Base-by-base conservation (phyloP, 1,140 invertebrate species). In the Ephestia elutella region DNA sequence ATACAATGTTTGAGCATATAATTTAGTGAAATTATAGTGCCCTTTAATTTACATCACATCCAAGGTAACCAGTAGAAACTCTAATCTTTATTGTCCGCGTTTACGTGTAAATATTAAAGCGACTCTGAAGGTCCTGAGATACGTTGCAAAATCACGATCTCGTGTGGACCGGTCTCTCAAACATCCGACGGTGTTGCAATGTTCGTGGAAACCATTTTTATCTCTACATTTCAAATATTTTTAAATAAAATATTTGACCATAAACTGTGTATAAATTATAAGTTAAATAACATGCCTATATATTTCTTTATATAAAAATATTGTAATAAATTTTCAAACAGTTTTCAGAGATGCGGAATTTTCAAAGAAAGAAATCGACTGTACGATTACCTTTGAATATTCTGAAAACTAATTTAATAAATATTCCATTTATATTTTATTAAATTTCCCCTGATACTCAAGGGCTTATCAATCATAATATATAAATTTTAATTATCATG, bases 21-120 rank as follows among this genome's bases (percentile, higher is more conserved):
- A 44, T 44, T 15, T 44, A 3, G n/a, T 44, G 38, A 44, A 44
- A 44, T 44, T 44, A 44, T 17, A 3, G 7, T 44, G n/a, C n/a
- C 32, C 32, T 35, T 35, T 35, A 35, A 11, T 35, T 35, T 35
- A 35, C 32, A 35, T 35, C 32, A 35, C 13, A 35, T 35, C 13
- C n/a, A 44, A 44, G 38, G n/a, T 13, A 44, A 44, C 13, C n/a
- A 44, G 38, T 15, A 44, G 38, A 44, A 44, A 15, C 38, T 35
- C 32, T 35, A 35, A 44, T 44, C 38, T 44, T 44, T 44, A 44
- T 44, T 44, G n/a, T 44, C n/a, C 38, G 15, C 38, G n/a, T 44
- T 15, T 59, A 61, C 51, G 49, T 63, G 68, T 63, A 68, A 76
- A 67, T 63, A 72, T 71, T 71, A 70, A 63, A 71, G 63, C 15